These are phyloP conservation scores for Lasioglossum calceatum DNA, from an alignment of 2,888 invertebrate species.

Conservation along the genomic window DNA sequence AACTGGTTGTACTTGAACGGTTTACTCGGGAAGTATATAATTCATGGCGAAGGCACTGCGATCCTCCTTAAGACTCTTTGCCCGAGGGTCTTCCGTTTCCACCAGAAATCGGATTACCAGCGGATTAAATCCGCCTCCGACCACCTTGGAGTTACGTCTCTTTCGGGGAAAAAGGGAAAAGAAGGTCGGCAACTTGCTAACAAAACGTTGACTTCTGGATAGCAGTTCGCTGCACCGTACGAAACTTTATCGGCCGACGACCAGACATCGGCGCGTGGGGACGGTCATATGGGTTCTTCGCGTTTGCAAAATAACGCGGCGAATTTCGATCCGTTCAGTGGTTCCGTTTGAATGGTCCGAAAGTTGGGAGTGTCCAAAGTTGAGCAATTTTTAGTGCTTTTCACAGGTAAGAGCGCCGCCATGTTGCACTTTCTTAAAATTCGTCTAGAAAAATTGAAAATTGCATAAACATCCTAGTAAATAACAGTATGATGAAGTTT, in stretches of 20 bases:
- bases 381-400: too few relatives aligned
- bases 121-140: slow-evolving; percentile 59
- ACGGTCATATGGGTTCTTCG: neutral
- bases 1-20: neutral
- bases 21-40: slow-evolving; percentile 41
- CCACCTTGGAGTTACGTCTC: slow-evolving; percentile 34
- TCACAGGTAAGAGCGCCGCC: too few relatives aligned
- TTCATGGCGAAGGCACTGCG: slow-evolving; percentile 37
- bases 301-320: neutral
- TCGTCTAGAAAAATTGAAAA: too few relatives aligned
- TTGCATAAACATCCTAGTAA: too few relatives aligned
- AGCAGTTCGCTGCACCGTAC: neutral
- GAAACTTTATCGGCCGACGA: neutral
- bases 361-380: too few relatives aligned
- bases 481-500: too few relatives aligned
- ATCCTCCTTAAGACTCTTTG: slow-evolving; percentile 39
- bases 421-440: too few relatives aligned
- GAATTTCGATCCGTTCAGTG: neutral
- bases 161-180: slow-evolving; percentile 21
- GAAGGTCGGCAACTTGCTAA: slow-evolving; percentile 39
- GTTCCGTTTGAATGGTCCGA: too few relatives aligned
- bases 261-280: neutral
- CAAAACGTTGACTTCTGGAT: slow-evolving; percentile 48
- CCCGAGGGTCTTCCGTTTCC: slow-evolving; percentile 43
- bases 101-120: slow-evolving; percentile 64